phyloP scores from a whole-genome alignment of 2,113 vertebrate genomes.

The Nannospalax galili region DNA sequence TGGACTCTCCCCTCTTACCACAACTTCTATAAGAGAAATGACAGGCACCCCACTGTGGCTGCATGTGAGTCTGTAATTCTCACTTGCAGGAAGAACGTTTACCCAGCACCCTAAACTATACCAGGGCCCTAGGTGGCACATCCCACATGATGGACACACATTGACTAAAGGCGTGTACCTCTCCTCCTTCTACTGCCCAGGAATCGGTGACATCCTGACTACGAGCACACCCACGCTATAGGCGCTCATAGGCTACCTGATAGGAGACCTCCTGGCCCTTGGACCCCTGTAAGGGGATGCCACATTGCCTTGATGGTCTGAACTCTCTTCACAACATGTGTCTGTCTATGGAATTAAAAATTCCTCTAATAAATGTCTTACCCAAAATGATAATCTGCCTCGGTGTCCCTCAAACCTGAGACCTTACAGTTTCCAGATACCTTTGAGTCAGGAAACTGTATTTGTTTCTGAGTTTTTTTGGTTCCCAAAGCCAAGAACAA shows the following conservation, averaged over 20 bases:
- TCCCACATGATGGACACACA: not conserved
- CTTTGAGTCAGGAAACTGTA: not conserved
- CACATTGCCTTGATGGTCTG: not conserved
- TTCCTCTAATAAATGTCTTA: not conserved
- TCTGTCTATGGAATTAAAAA: not conserved
- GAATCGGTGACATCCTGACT: not conserved
- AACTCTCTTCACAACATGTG: not conserved
- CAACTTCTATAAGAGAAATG: not conserved
- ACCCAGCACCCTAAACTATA: not conserved
- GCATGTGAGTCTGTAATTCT: not conserved
- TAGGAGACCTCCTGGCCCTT: not conserved
- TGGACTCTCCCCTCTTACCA: no score
- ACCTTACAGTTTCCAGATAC: not conserved
- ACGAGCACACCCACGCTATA: no score
- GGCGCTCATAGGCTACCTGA: not conserved
- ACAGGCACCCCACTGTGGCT: not conserved
- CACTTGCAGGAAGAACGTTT: not conserved
- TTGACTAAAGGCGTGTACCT: not conserved
- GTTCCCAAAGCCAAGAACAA: not conserved
- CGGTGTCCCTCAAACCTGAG: not conserved
- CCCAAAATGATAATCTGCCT: not conserved
- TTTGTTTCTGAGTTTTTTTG: constrained; percentile 32
- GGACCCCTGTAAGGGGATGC: not conserved
- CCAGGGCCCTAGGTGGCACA: not conserved
- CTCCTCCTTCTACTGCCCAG: no score